Evolutionary conservation across 2,797 vertebrate species (phyloP), one percentile per base, ranked within the genome.

Genomic region (Arremon aurantiirostris): DNA sequence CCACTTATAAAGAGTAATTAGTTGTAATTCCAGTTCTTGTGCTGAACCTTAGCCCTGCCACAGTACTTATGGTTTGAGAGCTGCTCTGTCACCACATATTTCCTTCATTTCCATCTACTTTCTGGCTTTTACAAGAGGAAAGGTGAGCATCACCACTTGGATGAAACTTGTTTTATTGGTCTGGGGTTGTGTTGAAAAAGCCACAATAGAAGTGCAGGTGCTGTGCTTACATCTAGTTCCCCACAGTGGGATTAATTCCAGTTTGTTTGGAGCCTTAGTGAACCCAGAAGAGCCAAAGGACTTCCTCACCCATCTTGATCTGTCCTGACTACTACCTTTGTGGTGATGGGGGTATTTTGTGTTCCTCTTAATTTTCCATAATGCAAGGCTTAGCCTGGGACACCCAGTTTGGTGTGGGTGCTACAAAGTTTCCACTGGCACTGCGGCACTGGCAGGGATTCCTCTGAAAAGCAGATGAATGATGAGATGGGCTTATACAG

Each of bases 401-500:
- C 73, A 88, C 50, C 68, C 61, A 49, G 34, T 63, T 73, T 81
- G 68, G 9, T 68, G 15, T 26, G 55, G 46, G 47, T 57, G 61
- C 71, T 87, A 70, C 50, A 65, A 84, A 84, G 50, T 78, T 65
- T 79, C 56, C 63, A 34, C 27, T 52, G 63, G 42, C 75, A 24
- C 56, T 50, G 50, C 56, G 81, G n/a, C 52, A 24, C 52, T 73
- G 75, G 68, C 69, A 87, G 55, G 18, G 56, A 78, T 89, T 91
- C 83, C 53, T 85, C 70, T 79, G 70, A 89, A 86, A 94, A 86
- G 60, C 37, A 92, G 60, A 22, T 70, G 24, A 53, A 49, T 61
- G 52, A 93, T 95, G 94, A 86, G 65, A 91, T 82, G 53, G 65
- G 44, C 57, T 96, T 92, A 94, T 77, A 35, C 8, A 22, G 34